A percentile compares a stretch with the other conserved stretches of the same genome.
Conservation (phyloP, 2,888 invertebrate genomes). For the Parnassius glacialis region DNA sequence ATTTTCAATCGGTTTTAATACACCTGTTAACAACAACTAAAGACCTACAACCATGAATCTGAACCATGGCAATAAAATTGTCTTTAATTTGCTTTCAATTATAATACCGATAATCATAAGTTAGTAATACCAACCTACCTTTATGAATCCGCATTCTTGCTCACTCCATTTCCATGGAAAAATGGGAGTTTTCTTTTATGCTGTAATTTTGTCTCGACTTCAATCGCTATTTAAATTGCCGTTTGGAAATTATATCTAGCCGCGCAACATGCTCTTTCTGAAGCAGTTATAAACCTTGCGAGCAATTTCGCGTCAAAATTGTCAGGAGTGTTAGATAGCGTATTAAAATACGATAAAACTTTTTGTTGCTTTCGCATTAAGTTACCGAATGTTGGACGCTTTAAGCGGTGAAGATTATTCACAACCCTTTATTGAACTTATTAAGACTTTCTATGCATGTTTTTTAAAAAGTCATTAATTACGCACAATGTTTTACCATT, state of each 20-base stretch:
- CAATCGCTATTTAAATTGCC: constrained; percentile 4
- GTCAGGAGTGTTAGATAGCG: constrained; percentile 14
- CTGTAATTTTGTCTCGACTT: background rate
- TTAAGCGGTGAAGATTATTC: constrained; percentile 1
- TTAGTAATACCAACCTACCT: no score
- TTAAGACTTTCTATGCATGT: background rate
- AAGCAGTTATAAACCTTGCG: constrained; percentile 16
- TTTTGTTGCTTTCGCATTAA: no score
- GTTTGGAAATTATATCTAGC: constrained; percentile 14
- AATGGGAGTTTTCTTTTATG: background rate
- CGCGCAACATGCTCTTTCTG: constrained; percentile 9
- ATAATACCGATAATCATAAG: no score
- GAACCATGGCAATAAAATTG: no score
- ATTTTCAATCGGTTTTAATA: no score
- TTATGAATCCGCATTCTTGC: no score
- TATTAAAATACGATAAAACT: constrained; percentile 15
- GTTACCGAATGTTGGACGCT: constrained; percentile 10
- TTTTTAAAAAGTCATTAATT: no score
- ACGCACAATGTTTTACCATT: no score
- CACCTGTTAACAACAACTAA: no score
- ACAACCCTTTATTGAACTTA: background rate
- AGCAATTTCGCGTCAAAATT: constrained; percentile 20
- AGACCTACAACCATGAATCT: no score
- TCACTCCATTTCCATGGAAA: background rate
- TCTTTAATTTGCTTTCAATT: no score